Evolutionary conservation across 2,113 vertebrate species (phyloP).

Genomic region (Thamnaconus septentrionalis): DNA sequence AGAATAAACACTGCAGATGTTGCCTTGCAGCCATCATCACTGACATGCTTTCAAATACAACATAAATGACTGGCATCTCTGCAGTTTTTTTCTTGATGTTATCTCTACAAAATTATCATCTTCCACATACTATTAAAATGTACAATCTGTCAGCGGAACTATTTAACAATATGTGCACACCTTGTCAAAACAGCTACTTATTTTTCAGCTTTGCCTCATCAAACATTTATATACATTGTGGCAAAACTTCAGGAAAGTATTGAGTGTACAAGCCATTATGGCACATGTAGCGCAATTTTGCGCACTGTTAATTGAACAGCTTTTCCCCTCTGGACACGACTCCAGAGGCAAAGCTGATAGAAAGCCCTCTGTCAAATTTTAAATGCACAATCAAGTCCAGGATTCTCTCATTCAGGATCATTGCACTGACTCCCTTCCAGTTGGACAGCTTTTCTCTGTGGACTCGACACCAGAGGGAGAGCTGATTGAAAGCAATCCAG

Average conservation of each 20-base stretch:
- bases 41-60: no score
- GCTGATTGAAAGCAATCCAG: no score
- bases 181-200: constrained; percentile 8
- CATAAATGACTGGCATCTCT: no score
- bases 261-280: constrained; percentile 39
- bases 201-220: constrained; percentile 19
- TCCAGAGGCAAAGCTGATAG: constrained; percentile 60
- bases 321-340: constrained; percentile 44
- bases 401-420: constrained; percentile 23
- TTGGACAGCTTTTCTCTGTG: neutral
- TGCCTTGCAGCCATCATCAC: no score
- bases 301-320: constrained; percentile 37
- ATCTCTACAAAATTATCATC: no score
- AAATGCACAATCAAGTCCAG: constrained; percentile 72
- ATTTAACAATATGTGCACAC: constrained; percentile 13
- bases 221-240: constrained; percentile 17
- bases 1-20: no score
- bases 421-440: neutral
- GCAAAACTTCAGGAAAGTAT: constrained; percentile 11
- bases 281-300: constrained; percentile 30
- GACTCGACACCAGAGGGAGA: no score
- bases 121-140: no score
- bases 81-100: no score
- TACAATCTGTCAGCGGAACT: neutral
- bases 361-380: constrained; percentile 77